Evolutionary conservation across 2,113 vertebrate species (phyloP).

Genomic region (Pseudolaguvia tuberculata): DNA sequence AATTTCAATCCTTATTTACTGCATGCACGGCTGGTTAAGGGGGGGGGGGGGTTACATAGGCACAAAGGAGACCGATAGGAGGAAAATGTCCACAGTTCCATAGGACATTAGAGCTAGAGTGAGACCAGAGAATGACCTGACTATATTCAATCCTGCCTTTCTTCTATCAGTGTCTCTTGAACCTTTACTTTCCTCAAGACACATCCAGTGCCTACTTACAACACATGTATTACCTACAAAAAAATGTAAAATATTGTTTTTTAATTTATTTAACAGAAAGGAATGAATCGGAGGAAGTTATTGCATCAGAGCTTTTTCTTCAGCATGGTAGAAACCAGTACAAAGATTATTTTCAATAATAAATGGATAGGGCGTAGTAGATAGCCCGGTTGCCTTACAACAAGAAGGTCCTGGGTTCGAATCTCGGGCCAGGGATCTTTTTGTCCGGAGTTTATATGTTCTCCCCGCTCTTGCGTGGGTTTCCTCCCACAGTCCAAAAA

Average conservation of each 20-base stretch:
- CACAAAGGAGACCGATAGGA: slow-evolving; percentile 40
- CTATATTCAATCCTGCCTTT: slow-evolving; percentile 14
- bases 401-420: too few species aligned
- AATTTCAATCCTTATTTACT: slow-evolving; percentile 54
- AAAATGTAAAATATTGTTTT: too few species aligned
- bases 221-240: background rate
- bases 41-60: slow-evolving; percentile 4
- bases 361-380: too few species aligned
- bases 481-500: too few species aligned
- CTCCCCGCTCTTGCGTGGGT: too few species aligned
- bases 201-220: slow-evolving; percentile 3
- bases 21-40: slow-evolving; percentile 21
- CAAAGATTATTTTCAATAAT: background rate
- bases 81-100: slow-evolving; percentile 22
- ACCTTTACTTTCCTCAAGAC: slow-evolving; percentile 5
- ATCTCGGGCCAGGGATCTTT: too few species aligned
- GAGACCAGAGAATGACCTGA: slow-evolving; percentile 30
- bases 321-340: background rate
- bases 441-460: too few species aligned
- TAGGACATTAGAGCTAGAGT: slow-evolving; percentile 23
- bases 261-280: too few species aligned
- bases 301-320: too few species aligned
- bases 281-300: too few species aligned
- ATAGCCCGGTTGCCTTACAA: too few species aligned
- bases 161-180: background rate